These are phyloP conservation scores for Drosophila incognita DNA, from an alignment of 2,888 invertebrate genomes.

Conservation along the genomic window DNA sequence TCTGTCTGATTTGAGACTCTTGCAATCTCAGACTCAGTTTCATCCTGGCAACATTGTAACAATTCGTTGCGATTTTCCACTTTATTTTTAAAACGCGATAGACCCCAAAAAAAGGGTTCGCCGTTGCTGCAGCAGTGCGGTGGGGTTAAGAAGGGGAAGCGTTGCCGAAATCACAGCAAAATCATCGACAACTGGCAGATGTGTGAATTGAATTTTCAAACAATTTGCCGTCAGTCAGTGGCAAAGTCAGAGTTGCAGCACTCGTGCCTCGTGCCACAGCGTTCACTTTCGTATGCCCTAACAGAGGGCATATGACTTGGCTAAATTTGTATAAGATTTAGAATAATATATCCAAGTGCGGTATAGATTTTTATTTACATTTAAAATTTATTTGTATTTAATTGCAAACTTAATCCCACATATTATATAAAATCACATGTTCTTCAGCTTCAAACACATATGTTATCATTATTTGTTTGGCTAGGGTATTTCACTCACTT, in stretches of 20 bases:
- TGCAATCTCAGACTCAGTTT: conserved; percentile 24
- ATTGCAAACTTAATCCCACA: background rate
- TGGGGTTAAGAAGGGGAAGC: conserved; percentile 9
- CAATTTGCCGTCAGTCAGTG: conserved; percentile 67
- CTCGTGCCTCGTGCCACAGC: conserved; percentile 7
- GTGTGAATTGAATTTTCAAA: conserved; percentile 83
- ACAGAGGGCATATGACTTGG: background rate
- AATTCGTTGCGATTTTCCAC: conserved; percentile 81
- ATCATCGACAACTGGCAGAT: conserved; percentile 82
- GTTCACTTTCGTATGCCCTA: conserved; percentile 6
- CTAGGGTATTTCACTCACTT: conserved; percentile 23
- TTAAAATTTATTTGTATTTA: background rate
- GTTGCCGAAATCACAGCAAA: conserved; percentile 76
- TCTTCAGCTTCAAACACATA: too few species aligned
- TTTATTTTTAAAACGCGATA: conserved; percentile 65
- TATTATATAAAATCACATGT: background rate
- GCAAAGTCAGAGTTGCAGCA: conserved; percentile 58
- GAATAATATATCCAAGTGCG: background rate
- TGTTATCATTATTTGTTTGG: background rate
- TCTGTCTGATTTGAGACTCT: conserved; percentile 13
- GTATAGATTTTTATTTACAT: background rate
- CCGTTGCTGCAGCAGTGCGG: background rate
- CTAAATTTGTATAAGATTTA: background rate
- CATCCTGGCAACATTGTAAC: conserved; percentile 64
- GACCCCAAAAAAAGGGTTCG: conserved; percentile 2